Evolutionary conservation across 2,888 invertebrate genomes (phyloP).

Genomic region (Rosalia funebris): DNA sequence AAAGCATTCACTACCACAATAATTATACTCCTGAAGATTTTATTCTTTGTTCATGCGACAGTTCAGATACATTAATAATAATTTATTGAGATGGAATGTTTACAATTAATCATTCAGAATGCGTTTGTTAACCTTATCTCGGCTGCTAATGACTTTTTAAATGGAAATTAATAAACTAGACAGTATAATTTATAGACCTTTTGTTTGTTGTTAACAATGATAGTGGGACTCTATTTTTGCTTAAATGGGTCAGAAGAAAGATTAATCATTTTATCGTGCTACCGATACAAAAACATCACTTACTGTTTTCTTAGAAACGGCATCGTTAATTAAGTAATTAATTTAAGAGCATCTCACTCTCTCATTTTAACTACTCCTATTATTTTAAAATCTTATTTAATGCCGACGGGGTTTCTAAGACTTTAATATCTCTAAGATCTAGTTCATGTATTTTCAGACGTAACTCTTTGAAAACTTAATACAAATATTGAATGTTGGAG

Average conservation of each 20-base stretch:
- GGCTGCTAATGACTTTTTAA: constrained; percentile 19
- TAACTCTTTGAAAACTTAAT: no score
- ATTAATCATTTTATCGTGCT: not conserved
- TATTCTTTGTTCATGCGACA: constrained; percentile 7
- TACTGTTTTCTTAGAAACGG: not conserved
- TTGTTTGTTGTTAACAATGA: constrained; percentile 4
- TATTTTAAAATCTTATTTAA: no score
- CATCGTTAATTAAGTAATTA: no score
- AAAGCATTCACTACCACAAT: constrained; percentile 8
- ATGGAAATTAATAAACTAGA: constrained; percentile 19
- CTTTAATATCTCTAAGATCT: no score
- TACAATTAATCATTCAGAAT: constrained; percentile 6
- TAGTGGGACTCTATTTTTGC: not conserved
- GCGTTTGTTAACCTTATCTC: constrained; percentile 13
- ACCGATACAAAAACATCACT: not conserved
- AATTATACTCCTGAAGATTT: constrained; percentile 11
- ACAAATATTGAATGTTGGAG: no score
- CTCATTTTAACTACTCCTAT: no score
- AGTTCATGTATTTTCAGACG: no score
- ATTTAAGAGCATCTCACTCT: no score
- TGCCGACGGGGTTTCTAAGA: no score
- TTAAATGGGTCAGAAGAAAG: not conserved
- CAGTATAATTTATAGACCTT: not conserved
- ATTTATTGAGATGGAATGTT: constrained; percentile 21
- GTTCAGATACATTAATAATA: constrained; percentile 18